These are phyloP conservation scores for Pseudoatta argentina DNA, from an alignment of 1,140 invertebrate genomes.

Conservation along the genomic window DNA sequence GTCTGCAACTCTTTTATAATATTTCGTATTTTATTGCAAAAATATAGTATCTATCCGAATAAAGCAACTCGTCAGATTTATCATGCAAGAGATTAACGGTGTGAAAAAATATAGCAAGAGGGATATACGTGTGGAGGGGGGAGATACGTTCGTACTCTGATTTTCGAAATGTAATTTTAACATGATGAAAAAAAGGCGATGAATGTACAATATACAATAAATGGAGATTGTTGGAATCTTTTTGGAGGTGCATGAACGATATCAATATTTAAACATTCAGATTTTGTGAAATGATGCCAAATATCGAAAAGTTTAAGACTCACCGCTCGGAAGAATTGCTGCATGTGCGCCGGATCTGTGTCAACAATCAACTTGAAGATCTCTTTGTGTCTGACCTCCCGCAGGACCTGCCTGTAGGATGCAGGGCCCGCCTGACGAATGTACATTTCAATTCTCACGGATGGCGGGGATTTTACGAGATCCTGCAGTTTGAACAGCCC, in stretches of 20 bases:
- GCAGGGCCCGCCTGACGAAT: constrained; percentile 91
- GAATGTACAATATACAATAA: neutral
- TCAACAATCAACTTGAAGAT: constrained; percentile 95
- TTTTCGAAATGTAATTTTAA: neutral
- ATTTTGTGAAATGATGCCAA: neutral
- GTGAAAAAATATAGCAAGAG: neutral
- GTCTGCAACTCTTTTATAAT: neutral
- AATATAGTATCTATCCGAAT: neutral
- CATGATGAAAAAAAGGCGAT: neutral
- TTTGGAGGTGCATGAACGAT: neutral
- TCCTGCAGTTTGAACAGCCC: constrained; percentile 95
- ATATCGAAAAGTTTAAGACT: constrained; percentile 82
- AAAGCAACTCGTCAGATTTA: constrained; percentile 33
- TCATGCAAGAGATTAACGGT: constrained; percentile 17
- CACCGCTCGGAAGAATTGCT: constrained; percentile 91
- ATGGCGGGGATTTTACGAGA: constrained; percentile 90
- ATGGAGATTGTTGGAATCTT: neutral
- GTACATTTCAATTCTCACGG: constrained; percentile 92
- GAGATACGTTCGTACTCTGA: neutral
- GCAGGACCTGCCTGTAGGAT: constrained; percentile 92
- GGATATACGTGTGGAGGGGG: neutral
- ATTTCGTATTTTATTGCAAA: constrained; percentile 28
- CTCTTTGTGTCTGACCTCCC: constrained; percentile 93
- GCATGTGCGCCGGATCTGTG: constrained; percentile 88
- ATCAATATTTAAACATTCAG: neutral